Base-by-base conservation (phyloP, 2,888 invertebrate species). In the Endotricha flammealis region DNA sequence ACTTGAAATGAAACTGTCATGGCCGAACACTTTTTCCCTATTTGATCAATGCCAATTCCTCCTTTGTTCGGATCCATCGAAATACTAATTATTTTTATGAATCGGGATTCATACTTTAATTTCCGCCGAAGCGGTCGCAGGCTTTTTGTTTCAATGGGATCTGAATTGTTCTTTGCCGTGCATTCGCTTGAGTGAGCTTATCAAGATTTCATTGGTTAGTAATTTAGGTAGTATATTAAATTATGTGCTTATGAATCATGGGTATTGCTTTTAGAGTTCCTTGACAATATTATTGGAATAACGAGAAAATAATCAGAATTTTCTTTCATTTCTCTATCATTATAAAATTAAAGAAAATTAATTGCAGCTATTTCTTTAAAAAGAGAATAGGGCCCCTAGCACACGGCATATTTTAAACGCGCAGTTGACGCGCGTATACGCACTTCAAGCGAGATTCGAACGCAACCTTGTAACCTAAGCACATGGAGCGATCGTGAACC, bases 81-180 rank as follows among this genome's bases (percentile, higher is more conserved):
- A 57, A 58, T 62, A 63, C 50, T 65, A 68, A 72, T 72, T 68
- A 67, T 69, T 57, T 59, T 64, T 64, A 58, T 63, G 69, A 71
- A 71, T 69, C 49, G 53, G 44, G 60, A 65, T 67, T 64, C 56
- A 50, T 60, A 59, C 56, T 66, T 69, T 70, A 73, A 74, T 74
- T 73, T 74, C 73, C 74, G 60, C 47, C 57, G 50, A 46, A 54
- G 52, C 49, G 57, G 64, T 59, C 46, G 44, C 40, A 50, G 51
- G 46, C 56, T 51, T 64, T 66, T 64, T 51, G 53, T 42, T 53
- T 43, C 47, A 67, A 68, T 66, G 64, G 62, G 59, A 57, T 69
- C 67, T 64, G 64, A 73, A 76, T 74, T 67, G 59, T 62, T 55
- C 67, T 73, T 71, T 74, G 65, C 62, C 69, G 67, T 70, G 70